Percentiles rank a stretch among this genome's conserved stretches.
These are phyloP conservation scores for Dryoscopus gambensis DNA, from an alignment of 2,113 vertebrate species.

Conservation along the genomic window DNA sequence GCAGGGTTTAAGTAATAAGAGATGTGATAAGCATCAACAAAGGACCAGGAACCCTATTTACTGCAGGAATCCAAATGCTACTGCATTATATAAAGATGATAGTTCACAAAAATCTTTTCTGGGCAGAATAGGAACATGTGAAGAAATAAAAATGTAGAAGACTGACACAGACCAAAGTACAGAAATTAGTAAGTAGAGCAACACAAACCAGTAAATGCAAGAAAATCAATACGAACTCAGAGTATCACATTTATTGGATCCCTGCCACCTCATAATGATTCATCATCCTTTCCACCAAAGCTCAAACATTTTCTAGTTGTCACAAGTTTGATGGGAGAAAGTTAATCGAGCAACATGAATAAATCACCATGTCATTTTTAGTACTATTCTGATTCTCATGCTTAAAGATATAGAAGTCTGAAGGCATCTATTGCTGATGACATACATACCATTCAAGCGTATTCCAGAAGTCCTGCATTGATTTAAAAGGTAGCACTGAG, in stretches of 20 bases:
- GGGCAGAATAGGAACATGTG: neutral
- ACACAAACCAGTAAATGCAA: neutral
- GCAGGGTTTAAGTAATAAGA: neutral
- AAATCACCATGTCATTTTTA: conserved; percentile 1
- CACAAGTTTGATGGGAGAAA: neutral
- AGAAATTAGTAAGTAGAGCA: neutral
- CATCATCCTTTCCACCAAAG: neutral
- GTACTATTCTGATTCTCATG: neutral
- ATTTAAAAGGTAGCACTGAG: neutral
- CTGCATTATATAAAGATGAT: neutral
- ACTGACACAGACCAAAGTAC: neutral
- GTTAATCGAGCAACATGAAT: neutral
- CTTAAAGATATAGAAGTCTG: neutral
- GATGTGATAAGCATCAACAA: neutral
- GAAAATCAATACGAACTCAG: neutral
- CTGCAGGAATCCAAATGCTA: neutral
- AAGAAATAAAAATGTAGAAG: neutral
- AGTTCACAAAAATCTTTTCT: neutral
- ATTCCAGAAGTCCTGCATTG: neutral
- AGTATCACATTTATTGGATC: neutral
- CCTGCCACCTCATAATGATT: neutral
- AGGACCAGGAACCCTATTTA: neutral
- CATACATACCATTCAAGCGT: neutral
- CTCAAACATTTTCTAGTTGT: neutral
- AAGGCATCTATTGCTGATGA: neutral